phyloP scores from a whole-genome alignment of 2,888 invertebrate species.

The Apodemia mormo region DNA sequence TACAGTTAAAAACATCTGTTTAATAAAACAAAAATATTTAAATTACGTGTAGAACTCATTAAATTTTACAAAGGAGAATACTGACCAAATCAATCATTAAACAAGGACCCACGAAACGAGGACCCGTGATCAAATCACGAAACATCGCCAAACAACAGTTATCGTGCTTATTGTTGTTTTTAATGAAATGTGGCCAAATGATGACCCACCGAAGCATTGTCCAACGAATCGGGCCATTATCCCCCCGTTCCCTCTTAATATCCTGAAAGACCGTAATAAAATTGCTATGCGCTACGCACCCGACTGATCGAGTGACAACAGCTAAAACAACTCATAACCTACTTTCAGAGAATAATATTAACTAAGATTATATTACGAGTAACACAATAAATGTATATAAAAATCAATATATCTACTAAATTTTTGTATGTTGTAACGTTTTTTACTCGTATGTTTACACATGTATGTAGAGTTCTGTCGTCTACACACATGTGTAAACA shows the following conservation, averaged over 20 bases:
- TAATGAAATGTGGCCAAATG: constrained; percentile 68
- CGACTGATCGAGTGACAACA: constrained; percentile 58
- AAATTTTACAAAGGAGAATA: constrained; percentile 27
- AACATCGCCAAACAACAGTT: constrained; percentile 49
- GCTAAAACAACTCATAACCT: constrained; percentile 30
- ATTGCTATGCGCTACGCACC: constrained; percentile 54
- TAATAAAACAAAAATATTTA: too few species aligned
- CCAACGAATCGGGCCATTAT: constrained; percentile 65
- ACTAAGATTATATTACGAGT: constrained; percentile 17
- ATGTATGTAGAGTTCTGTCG: too few species aligned
- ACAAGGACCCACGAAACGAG: constrained; percentile 18
- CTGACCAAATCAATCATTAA: constrained; percentile 20
- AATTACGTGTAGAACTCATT: constrained; percentile 38
- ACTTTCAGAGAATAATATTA: constrained; percentile 29
- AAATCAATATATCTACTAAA: too few species aligned
- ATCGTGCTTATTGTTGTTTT: constrained; percentile 68
- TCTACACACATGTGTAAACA: too few species aligned
- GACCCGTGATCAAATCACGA: constrained; percentile 37
- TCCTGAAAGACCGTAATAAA: constrained; percentile 61
- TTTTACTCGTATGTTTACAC: too few species aligned
- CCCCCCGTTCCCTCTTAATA: constrained; percentile 60
- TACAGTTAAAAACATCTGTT: too few species aligned
- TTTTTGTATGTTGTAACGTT: too few species aligned
- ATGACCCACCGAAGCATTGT: constrained; percentile 61
- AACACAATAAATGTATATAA: constrained; percentile 13